Percentiles rank a stretch among this genome's conserved stretches.
These are phyloP conservation scores for Armadillidium nasatum DNA, from an alignment of 1,140 invertebrate genomes.

Conservation along the genomic window DNA sequence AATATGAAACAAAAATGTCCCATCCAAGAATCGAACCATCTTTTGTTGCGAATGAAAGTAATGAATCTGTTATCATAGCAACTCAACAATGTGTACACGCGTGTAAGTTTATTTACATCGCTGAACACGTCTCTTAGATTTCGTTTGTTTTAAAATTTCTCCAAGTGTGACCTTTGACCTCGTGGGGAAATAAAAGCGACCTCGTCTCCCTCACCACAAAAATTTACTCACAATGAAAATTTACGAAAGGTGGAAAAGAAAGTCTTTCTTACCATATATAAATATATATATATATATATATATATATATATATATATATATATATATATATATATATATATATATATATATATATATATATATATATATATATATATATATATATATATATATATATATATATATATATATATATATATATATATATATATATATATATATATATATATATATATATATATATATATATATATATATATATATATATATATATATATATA, in stretches of 20 bases:
- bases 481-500: neutral
- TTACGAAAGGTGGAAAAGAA: too few relatives aligned
- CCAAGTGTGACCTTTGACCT: neutral
- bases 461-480: conserved; percentile 3
- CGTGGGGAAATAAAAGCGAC: neutral
- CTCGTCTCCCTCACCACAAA: neutral
- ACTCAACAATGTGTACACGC: too few relatives aligned
- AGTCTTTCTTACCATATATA: neutral
- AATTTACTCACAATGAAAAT: too few relatives aligned
- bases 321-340: neutral
- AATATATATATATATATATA: neutral
- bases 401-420: too few relatives aligned
- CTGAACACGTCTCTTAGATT: too few relatives aligned
- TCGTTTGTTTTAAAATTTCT: too few relatives aligned
- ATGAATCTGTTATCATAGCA: too few relatives aligned
- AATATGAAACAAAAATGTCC: neutral
- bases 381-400: neutral
- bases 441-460: conserved; percentile 11
- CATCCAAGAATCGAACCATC: too few relatives aligned
- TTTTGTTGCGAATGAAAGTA: too few relatives aligned
- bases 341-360: conserved; percentile 1
- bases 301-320: neutral
- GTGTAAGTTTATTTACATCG: too few relatives aligned
- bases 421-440: neutral
- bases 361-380: conserved; percentile 10